Evolutionary conservation across 2,797 vertebrate genomes (phyloP).

Genomic region (Sarcoramphus papa): DNA sequence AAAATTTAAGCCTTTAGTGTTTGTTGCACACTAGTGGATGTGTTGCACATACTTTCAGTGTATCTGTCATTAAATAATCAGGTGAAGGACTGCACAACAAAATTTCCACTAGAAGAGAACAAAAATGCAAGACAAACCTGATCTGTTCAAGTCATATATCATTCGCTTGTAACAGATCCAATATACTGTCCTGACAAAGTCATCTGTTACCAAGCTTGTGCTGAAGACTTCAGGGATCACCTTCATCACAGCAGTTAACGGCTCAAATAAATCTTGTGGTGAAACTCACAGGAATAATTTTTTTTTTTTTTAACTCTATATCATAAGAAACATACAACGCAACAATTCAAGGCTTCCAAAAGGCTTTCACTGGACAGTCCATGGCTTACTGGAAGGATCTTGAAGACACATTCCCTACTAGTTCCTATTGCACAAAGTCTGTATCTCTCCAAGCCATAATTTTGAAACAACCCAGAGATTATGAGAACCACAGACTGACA

Average conservation of each 20-base stretch:
- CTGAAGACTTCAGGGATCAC: conserved; percentile 37
- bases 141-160: conserved; percentile 17
- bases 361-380: not conserved
- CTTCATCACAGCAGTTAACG: not conserved
- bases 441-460: not conserved
- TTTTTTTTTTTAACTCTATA: not conserved
- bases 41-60: not conserved
- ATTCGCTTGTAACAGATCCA: conserved; percentile 17
- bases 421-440: not conserved
- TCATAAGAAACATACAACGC: not conserved
- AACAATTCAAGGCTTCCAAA: not conserved
- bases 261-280: not conserved
- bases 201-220: conserved; percentile 44
- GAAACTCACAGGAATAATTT: not conserved
- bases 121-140: conserved; percentile 11
- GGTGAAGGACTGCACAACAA: not conserved
- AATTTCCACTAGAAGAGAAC: not conserved
- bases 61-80: not conserved
- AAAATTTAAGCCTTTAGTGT: not conserved
- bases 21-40: not conserved
- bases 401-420: not conserved
- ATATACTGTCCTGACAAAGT: not conserved
- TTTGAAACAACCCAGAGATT: not conserved
- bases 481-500: not conserved
- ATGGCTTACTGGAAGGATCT: not conserved